Conservation (phyloP, 2,888 invertebrate genomes). For the Xanthorhoe designata region DNA sequence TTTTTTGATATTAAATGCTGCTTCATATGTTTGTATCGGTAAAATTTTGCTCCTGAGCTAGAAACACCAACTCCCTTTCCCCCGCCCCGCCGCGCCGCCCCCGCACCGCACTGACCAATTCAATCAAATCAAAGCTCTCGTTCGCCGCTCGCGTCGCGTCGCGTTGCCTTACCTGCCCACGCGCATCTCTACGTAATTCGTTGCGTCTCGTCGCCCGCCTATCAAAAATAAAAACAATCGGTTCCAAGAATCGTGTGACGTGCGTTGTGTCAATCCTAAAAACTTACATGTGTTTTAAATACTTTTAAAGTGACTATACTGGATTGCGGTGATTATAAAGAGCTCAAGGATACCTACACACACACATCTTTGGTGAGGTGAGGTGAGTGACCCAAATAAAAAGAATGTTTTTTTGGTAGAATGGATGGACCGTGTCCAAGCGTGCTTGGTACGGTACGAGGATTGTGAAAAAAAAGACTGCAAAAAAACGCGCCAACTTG, state of each 20-base stretch:
- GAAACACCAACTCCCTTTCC: background rate
- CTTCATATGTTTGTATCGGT: background rate
- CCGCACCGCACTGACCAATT: background rate
- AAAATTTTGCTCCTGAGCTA: background rate
- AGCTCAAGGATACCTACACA: slow-evolving; percentile 35
- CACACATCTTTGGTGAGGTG: slow-evolving; percentile 14
- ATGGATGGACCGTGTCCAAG: slow-evolving; percentile 2
- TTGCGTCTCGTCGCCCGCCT: background rate
- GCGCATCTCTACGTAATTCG: background rate
- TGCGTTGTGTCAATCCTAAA: background rate
- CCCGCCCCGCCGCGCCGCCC: background rate
- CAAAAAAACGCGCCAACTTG: slow-evolving; percentile 1
- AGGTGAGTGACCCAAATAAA: slow-evolving; percentile 39
- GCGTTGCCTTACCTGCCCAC: too few relatives aligned
- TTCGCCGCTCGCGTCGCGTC: background rate
- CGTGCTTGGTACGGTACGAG: background rate
- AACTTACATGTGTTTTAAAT: slow-evolving; percentile 13
- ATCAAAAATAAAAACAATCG: slow-evolving; percentile 14
- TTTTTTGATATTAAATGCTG: too few relatives aligned
- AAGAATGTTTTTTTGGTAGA: slow-evolving; percentile 3
- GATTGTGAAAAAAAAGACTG: background rate
- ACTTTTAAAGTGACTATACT: slow-evolving; percentile 24
- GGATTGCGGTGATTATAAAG: slow-evolving; percentile 39
- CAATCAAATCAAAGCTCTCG: background rate
- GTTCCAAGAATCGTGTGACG: slow-evolving; percentile 10